Evolutionary conservation across 2,797 vertebrate species (phyloP).

Genomic region (Myotis findleyi): DNA sequence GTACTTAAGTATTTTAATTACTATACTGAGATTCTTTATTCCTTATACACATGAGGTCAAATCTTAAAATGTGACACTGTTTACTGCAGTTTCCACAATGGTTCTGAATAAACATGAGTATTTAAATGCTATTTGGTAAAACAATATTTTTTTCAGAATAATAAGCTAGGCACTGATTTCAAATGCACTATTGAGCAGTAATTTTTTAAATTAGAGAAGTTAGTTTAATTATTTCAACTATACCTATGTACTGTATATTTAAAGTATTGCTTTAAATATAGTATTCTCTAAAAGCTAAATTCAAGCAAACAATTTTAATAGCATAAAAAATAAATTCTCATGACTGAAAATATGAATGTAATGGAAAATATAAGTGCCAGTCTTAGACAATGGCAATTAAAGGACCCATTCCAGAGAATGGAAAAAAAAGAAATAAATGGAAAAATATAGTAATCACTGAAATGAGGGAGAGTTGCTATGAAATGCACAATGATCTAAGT

Average conservation of each 20-base stretch:
- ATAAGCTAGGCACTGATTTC: background rate
- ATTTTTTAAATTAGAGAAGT: background rate
- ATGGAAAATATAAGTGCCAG: background rate
- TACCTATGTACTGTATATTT: background rate
- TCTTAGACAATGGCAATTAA: background rate
- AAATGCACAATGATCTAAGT: background rate
- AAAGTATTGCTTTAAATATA: background rate
- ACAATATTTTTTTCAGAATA: background rate
- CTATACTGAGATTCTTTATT: background rate
- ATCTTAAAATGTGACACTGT: background rate
- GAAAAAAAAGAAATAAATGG: background rate
- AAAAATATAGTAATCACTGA: background rate
- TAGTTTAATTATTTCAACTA: background rate
- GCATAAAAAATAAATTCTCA: constrained; percentile 4
- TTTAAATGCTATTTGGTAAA: background rate
- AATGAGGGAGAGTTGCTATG: background rate
- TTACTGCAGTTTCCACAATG: background rate
- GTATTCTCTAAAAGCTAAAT: background rate
- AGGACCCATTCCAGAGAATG: background rate
- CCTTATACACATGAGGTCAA: background rate
- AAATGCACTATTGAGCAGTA: background rate
- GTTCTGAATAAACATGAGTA: background rate
- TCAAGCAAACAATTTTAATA: background rate
- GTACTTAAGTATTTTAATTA: background rate
- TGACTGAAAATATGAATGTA: background rate